phyloP scores from a whole-genome alignment of 2,113 vertebrate genomes.

The Tylochromis polylepis region DNA sequence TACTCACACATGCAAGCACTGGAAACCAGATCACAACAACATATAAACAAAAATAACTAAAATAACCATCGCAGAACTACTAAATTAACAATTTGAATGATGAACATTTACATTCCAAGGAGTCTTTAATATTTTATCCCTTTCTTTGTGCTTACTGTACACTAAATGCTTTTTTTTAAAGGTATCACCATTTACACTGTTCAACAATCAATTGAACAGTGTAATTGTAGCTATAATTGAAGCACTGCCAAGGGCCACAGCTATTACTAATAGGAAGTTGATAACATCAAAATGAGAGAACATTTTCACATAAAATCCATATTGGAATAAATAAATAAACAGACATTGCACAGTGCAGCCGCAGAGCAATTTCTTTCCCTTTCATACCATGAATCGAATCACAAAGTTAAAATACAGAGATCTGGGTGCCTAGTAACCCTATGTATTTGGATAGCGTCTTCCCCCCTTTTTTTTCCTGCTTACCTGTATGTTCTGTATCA shows the following conservation, averaged over 20 bases:
- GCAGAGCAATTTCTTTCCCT: neutral
- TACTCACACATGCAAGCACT: neutral
- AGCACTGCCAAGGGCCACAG: neutral
- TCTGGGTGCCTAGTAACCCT: neutral
- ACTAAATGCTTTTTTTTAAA: neutral
- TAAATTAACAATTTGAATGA: neutral
- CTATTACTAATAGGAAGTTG: neutral
- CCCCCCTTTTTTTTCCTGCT: no score
- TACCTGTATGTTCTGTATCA: neutral
- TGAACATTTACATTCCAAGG: neutral
- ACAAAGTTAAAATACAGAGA: neutral
- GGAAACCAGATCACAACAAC: neutral
- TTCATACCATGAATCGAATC: neutral
- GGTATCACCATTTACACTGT: neutral
- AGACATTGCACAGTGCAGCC: neutral
- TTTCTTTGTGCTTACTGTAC: neutral
- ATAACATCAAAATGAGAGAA: no score
- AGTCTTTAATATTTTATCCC: neutral
- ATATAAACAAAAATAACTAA: neutral
- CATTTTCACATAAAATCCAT: no score
- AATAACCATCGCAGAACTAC: neutral
- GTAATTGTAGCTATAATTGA: neutral
- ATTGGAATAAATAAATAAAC: no score
- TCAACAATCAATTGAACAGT: neutral
- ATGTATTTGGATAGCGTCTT: neutral